Evolutionary conservation across 2,888 invertebrate genomes (phyloP).

Genomic region (Megamerina dolium): DNA sequence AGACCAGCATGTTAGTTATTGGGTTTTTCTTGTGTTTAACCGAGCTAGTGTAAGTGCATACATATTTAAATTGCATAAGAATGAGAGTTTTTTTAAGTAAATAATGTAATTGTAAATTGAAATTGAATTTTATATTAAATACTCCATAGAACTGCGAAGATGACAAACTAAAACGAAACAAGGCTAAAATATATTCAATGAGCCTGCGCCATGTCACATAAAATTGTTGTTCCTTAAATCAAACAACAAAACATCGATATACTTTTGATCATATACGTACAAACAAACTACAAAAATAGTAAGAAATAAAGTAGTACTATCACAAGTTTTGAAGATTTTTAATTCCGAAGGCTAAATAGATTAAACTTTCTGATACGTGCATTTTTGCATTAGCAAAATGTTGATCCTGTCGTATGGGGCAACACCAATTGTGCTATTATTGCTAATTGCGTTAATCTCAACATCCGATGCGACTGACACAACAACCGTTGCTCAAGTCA

Average conservation of each 20-base stretch:
- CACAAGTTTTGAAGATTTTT: constrained; percentile 1
- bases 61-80: too few relatives aligned
- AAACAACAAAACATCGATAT: constrained; percentile 10
- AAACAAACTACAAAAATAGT: constrained; percentile 5
- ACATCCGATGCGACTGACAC: constrained; percentile 11
- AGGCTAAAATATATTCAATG: too few relatives aligned
- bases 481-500: constrained; percentile 29
- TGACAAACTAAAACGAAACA: too few relatives aligned
- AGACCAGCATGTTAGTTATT: too few relatives aligned
- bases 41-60: too few relatives aligned
- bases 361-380: too few relatives aligned
- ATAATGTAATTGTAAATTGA: too few relatives aligned
- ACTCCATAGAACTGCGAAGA: too few relatives aligned
- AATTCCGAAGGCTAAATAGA: constrained; percentile 4
- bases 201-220: constrained; percentile 16
- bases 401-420: constrained; percentile 11
- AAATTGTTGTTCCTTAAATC: constrained; percentile 17
- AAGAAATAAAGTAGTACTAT: constrained; percentile 2
- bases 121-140: too few relatives aligned
- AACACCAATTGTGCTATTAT: constrained; percentile 21
- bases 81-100: too few relatives aligned
- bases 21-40: too few relatives aligned
- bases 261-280: too few relatives aligned
- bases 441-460: constrained; percentile 27
- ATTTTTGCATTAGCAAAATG: background rate